Conservation (phyloP, 2,113 vertebrate species). For the Triplophysa dalaica region DNA sequence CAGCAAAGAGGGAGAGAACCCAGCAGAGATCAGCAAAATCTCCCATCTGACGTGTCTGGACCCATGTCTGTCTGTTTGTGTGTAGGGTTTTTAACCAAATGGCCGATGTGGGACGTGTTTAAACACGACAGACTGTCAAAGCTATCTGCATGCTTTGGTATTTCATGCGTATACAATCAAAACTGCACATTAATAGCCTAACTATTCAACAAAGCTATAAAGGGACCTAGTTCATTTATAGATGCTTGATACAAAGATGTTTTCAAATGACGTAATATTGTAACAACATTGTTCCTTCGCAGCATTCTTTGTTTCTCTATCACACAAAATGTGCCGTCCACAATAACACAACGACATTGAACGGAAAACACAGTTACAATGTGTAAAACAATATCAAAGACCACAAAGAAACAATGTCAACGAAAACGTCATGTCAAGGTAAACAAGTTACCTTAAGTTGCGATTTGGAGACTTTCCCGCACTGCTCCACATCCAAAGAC, state of each 20-base stretch:
- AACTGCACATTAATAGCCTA: neutral
- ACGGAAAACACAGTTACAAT: neutral
- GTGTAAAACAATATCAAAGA: neutral
- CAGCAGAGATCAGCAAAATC: neutral
- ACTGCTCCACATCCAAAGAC: constrained; percentile 83
- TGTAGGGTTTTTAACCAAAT: constrained; percentile 55
- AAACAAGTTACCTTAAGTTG: constrained; percentile 77
- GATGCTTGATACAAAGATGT: neutral
- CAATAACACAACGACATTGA: neutral
- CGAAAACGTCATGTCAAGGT: neutral
- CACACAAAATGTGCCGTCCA: neutral
- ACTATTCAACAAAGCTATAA: neutral
- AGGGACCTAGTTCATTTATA: neutral
- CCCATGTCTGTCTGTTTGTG: constrained; percentile 64
- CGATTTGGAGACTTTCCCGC: constrained; percentile 89
- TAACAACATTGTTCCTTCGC: neutral
- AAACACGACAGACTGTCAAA: constrained; percentile 23
- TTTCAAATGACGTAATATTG: neutral
- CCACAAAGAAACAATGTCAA: neutral
- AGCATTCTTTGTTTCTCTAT: neutral
- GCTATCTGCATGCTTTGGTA: constrained; percentile 6
- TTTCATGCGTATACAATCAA: neutral
- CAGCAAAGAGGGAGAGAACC: neutral
- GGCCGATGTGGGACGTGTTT: constrained; percentile 57
- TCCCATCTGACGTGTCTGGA: constrained; percentile 62